Conservation (phyloP, 2,797 vertebrate genomes). For the Xerus rutilus region DNA sequence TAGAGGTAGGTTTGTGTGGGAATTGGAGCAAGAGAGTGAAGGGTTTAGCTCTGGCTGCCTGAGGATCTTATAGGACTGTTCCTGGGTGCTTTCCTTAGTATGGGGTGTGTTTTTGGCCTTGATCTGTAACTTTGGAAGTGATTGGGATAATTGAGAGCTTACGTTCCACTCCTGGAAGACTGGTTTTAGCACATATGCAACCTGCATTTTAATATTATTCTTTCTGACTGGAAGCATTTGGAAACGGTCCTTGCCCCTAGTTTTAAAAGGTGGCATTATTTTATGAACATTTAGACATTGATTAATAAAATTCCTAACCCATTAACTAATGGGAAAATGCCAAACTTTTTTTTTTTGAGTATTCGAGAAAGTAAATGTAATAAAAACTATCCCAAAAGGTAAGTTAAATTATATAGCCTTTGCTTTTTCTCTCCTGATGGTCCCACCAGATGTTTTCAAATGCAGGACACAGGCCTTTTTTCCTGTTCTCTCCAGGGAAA, state of each 20-base stretch:
- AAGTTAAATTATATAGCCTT: constrained; percentile 87
- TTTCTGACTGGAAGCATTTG: constrained; percentile 88
- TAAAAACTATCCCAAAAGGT: constrained; percentile 87
- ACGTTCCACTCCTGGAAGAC: constrained; percentile 81
- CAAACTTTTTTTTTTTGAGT: constrained; percentile 80
- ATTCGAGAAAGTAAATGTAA: constrained; percentile 87
- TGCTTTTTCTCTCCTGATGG: constrained; percentile 84
- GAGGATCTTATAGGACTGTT: neutral
- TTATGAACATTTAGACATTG: constrained; percentile 87
- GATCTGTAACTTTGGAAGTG: constrained; percentile 83
- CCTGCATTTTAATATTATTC: constrained; percentile 87
- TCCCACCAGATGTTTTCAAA: constrained; percentile 88
- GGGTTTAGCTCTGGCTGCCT: neutral
- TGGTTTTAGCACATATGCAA: constrained; percentile 85
- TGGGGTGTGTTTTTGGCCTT: constrained; percentile 82
- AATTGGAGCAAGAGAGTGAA: neutral
- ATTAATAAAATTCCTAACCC: constrained; percentile 90
- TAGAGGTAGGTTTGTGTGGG: neutral
- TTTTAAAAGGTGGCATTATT: constrained; percentile 90
- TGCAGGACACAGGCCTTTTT: constrained; percentile 72
- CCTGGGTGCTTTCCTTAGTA: constrained; percentile 45
- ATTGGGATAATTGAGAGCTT: constrained; percentile 87
- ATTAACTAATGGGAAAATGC: constrained; percentile 88
- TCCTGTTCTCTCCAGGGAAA: constrained; percentile 74
- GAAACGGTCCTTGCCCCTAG: constrained; percentile 85